Evolutionary conservation across 2,888 invertebrate genomes (phyloP).

Genomic region (Philereme transversata): DNA sequence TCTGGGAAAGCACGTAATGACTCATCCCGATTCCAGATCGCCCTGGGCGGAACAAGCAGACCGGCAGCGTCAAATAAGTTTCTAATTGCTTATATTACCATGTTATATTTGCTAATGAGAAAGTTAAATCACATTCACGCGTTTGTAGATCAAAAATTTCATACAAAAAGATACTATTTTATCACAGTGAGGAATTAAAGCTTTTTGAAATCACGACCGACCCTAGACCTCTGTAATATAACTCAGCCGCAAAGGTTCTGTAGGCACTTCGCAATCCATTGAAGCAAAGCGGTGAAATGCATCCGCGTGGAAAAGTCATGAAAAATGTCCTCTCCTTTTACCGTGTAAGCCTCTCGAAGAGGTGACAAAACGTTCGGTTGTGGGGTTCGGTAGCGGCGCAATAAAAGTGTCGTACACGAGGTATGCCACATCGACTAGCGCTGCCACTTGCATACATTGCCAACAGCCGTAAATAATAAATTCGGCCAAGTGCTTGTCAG

Average conservation of each 20-base stretch:
- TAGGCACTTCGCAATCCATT: conserved; percentile 60
- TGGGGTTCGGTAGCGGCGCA: conserved; percentile 50
- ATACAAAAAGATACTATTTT: conserved; percentile 3
- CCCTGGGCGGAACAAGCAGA: conserved; percentile 79
- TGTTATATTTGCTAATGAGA: conserved; percentile 80
- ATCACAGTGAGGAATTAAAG: conserved; percentile 41
- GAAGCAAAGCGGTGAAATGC: conserved; percentile 66
- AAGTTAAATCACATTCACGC: conserved; percentile 74
- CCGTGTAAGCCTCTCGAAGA: conserved; percentile 63
- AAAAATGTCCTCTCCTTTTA: conserved; percentile 66
- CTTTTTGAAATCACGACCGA: conserved; percentile 27
- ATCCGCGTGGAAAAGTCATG: conserved; percentile 68
- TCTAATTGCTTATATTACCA: conserved; percentile 84
- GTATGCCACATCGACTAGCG: conserved; percentile 36
- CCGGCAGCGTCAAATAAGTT: conserved; percentile 83
- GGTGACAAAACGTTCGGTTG: conserved; percentile 66
- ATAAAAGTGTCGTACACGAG: conserved; percentile 60
- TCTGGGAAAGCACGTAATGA: conserved; percentile 80
- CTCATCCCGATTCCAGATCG: conserved; percentile 79
- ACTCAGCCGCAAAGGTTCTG: conserved; percentile 57
- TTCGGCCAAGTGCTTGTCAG: too few species aligned
- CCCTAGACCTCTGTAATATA: conserved; percentile 55
- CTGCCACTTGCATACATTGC: conserved; percentile 38
- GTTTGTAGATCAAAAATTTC: conserved; percentile 51
- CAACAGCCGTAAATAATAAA: conserved; percentile 23